Percentiles rank a stretch among this genome's conserved stretches.
Evolutionary conservation across 2,113 vertebrate species (phyloP).

Genomic region (Callaeas wilsoni): DNA sequence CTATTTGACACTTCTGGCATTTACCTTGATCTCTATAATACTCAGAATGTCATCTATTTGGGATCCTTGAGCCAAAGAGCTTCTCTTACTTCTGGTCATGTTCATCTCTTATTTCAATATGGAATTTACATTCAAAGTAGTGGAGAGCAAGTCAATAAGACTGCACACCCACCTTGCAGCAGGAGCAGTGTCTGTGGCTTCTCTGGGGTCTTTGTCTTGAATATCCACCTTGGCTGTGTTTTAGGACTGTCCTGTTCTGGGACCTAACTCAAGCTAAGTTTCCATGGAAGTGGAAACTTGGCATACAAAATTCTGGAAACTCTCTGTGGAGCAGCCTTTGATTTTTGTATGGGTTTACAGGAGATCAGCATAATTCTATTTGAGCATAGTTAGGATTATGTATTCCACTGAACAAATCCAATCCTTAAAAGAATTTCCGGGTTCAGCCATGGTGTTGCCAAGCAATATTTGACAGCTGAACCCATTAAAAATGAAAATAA

Average conservation of each 20-base stretch:
- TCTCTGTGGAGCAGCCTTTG: neutral
- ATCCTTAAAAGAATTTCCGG: neutral
- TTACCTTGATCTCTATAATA: neutral
- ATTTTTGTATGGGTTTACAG: neutral
- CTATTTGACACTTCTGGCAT: neutral
- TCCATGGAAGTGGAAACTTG: neutral
- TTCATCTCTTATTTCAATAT: neutral
- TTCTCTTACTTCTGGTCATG: neutral
- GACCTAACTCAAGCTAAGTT: neutral
- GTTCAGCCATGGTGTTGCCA: neutral
- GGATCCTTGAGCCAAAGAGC: neutral
- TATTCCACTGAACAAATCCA: neutral
- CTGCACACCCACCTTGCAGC: neutral
- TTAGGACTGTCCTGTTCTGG: neutral
- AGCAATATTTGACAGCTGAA: neutral
- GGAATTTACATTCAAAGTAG: neutral
- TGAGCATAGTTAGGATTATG: neutral
- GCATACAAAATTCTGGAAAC: neutral
- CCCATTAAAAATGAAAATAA: neutral
- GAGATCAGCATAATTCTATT: neutral
- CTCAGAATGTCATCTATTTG: neutral
- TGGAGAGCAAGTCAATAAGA: neutral
- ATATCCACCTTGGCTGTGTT: neutral
- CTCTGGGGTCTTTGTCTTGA: neutral
- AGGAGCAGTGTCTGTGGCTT: neutral